Conservation (phyloP, 2,113 vertebrate species). For the Speoplatyrhinus poulsoni region DNA sequence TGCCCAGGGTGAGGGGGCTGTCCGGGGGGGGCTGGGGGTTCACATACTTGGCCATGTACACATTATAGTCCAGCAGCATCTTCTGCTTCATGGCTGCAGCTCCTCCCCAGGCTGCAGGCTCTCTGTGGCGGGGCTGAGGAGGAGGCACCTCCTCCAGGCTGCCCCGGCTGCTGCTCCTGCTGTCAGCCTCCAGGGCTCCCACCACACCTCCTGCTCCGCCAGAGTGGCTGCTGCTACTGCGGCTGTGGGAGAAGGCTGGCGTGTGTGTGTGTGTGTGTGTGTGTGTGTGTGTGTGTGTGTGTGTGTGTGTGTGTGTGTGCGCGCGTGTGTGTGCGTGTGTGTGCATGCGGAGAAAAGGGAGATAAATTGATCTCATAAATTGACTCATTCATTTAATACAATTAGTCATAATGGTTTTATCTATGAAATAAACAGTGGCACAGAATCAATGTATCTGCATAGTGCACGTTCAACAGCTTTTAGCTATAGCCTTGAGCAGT, state of each 20-base stretch:
- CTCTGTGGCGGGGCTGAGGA: constrained; percentile 81
- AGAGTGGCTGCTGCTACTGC: constrained; percentile 77
- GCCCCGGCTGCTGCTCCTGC: constrained; percentile 91
- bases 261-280: background rate
- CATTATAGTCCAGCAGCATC: constrained; percentile 88
- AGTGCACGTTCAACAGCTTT: constrained; percentile 12
- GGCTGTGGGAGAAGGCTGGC: constrained; percentile 80
- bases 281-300: constrained; percentile 1
- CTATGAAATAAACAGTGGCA: background rate
- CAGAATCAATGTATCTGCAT: constrained; percentile 29
- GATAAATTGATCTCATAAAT: background rate
- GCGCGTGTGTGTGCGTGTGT: background rate
- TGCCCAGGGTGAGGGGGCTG: constrained; percentile 76
- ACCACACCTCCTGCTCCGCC: constrained; percentile 58
- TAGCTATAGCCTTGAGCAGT: background rate
- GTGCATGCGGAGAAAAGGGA: background rate
- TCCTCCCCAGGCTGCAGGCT: constrained; percentile 57
- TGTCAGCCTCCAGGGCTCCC: constrained; percentile 78
- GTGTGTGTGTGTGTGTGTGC: background rate
- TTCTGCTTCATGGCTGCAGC: constrained; percentile 79
- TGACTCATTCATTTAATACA: background rate
- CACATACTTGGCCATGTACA: constrained; percentile 94
- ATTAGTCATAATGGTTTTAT: constrained; percentile 20
- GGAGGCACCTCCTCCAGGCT: constrained; percentile 84
- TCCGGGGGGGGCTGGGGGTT: constrained; percentile 71